Evolutionary conservation across 2,113 vertebrate genomes (phyloP), one percentile per base, ranked within the genome.

Genomic region (Turdus rufiventris): DNA sequence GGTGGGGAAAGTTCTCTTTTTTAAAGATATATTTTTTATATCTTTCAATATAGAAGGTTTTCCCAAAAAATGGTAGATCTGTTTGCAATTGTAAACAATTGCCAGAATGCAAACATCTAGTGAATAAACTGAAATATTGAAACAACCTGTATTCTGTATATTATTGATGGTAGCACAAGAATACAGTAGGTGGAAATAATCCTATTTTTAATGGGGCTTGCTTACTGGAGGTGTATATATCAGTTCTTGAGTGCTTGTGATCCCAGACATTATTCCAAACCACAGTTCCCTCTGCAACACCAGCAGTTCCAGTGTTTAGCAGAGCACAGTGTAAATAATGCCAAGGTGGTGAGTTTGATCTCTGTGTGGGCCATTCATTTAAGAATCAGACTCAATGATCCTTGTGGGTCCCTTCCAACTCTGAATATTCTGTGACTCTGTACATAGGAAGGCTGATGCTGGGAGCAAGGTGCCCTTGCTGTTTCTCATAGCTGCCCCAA

Each of bases 1-100:
- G 4, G 3, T 8, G 21, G 14, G 7, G 2, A 23, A 71, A 61
- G 2, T 29, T 47, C 1, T 53, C 0, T 38, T 15, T 77, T 89
- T 79, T 43, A 78, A 56, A 53, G 1, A 56, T 38, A 38, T 38
- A 38, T 21, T 3, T 16, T 63, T 53, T 26, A 19, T 24, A 60
- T 18, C 7, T 23, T 4, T 18, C 20, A 53, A 11, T 10, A 6
- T 10, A 14, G 19, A 33, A 86, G 2, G 5, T 25, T 78, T 36
- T 58, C 26, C 24, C 1, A 0, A 57, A 7, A 53, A 82, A 61
- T 34, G 2, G 9, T 45, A 76, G 26, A 40, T 45, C 23, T 61
- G 29, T 24, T 66, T 82, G n/a, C 17, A 54, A 16, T 40, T 34
- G 5, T 11, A 71, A 51, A 38, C 16, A 48, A 18, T 53, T 66